Evolutionary conservation across 2,113 vertebrate genomes (phyloP), one percentile per base, ranked within the genome.

Genomic region (Brienomyrus longianalis): DNA sequence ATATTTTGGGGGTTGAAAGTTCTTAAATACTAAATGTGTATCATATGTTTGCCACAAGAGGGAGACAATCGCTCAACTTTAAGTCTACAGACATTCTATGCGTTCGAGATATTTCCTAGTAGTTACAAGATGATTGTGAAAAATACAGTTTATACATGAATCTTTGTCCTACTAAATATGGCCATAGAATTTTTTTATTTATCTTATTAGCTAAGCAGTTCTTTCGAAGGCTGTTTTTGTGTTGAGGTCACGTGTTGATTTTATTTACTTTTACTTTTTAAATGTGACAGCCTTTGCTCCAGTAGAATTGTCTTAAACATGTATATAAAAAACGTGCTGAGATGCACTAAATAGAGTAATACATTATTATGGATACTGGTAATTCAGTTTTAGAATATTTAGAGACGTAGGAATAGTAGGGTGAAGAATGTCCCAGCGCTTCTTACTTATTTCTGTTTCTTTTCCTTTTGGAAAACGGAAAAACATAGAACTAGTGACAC

Each of bases 41-140:
- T 88, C n/a, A 0, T 27, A 3, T 1, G 27, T 23, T 89, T 7
- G 90, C 92, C 92, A 93, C 91, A 86, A 90, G 92, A 89, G 91
- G 91, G 92, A 83, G 70, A 52, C 90, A 89, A 13, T 59, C 52
- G 45, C 88, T 56, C 52, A 39, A 2, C n/a, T 47, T 43, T 31
- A 27, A 59, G 56, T 66, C 43, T 54, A 86, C 6, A 8, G 50
- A 52, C n/a, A 52, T 7, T 54, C 31, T n/a, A 23, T 66, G 39
- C 43, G 5, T 23, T 56, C 5, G 19, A 31, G 1, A 43, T 87
- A 39, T 56, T 87, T 54, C 23, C 35, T 43, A 19, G 13, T 17
- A 27, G 83, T 27, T 52, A n/a, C 19, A 54, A 50, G 5, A 48
- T 31, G 62, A 70, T 70, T 70, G n/a, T 31, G 9, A 31, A 31